A percentile compares a stretch with the other conserved stretches of the same genome.
phyloP scores from a whole-genome alignment of 2,113 vertebrate species.

The Elgaria multicarinata region DNA sequence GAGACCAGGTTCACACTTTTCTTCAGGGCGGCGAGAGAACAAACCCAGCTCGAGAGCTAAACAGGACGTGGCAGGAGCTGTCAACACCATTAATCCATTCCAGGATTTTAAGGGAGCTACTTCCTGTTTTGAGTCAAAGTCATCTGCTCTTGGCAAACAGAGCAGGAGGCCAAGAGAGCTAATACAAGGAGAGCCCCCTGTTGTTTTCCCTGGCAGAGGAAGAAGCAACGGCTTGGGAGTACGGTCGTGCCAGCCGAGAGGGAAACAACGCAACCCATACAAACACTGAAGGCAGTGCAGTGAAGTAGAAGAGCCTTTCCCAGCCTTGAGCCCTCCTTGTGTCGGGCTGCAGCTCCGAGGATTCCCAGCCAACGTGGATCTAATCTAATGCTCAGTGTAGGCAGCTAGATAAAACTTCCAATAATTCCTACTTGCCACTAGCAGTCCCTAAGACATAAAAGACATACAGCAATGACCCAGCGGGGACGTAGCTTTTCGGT shows the following conservation, averaged over 20 bases:
- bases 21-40: constrained; percentile 10
- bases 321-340: no score
- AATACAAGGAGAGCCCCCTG: constrained; percentile 60
- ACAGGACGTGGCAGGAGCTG: background rate
- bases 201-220: constrained; percentile 70
- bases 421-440: no score
- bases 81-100: constrained; percentile 65
- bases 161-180: constrained; percentile 63
- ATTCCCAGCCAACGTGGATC: no score
- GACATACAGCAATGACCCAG: no score
- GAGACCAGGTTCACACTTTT: background rate
- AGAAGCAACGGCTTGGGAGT: constrained; percentile 40
- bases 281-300: background rate
- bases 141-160: constrained; percentile 74
- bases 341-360: no score
- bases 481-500: no score
- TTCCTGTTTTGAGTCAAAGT: constrained; percentile 76
- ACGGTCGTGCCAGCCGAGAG: constrained; percentile 19
- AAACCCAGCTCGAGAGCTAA: background rate
- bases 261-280: constrained; percentile 33
- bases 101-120: constrained; percentile 73
- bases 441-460: no score
- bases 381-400: no score
- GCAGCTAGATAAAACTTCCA: no score
- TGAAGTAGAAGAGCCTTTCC: background rate